phyloP scores from a whole-genome alignment of 1,140 invertebrate species.

The Anoplolepis gracilipes region DNA sequence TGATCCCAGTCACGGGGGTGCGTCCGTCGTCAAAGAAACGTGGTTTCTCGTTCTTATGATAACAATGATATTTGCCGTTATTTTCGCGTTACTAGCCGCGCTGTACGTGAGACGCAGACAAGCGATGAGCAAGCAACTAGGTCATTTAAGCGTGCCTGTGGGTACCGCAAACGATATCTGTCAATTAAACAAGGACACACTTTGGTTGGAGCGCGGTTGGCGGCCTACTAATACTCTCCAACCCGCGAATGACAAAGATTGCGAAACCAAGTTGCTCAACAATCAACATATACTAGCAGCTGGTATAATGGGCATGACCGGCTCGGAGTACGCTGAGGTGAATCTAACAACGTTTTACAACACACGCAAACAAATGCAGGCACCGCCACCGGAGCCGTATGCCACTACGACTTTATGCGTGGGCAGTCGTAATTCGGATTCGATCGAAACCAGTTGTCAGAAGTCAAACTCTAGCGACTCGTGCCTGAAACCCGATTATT shows the following conservation, averaged over 20 bases:
- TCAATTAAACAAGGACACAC: constrained; percentile 90
- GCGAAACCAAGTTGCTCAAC: constrained; percentile 88
- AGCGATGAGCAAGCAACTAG: constrained; percentile 88
- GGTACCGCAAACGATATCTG: constrained; percentile 88
- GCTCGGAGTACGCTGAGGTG: constrained; percentile 92
- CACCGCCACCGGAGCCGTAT: constrained; percentile 92
- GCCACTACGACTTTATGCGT: constrained; percentile 92
- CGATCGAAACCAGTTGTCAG: constrained; percentile 84
- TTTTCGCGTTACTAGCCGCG: constrained; percentile 88
- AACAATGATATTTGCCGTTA: constrained; percentile 88
- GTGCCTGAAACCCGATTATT: constrained; percentile 85
- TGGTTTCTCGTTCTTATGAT: constrained; percentile 92
- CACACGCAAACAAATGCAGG: constrained; percentile 88
- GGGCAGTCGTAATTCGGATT: constrained; percentile 84
- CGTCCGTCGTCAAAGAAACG: constrained; percentile 88
- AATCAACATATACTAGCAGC: constrained; percentile 85
- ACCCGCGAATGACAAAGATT: constrained; percentile 88
- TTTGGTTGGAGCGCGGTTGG: constrained; percentile 93
- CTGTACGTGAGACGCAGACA: constrained; percentile 89
- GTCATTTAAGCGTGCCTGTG: constrained; percentile 89
- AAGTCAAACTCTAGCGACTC: constrained; percentile 85
- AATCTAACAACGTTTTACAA: constrained; percentile 94
- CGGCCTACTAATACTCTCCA: constrained; percentile 85
- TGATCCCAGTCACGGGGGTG: constrained; percentile 84
- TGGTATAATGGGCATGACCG: constrained; percentile 85